Evolutionary conservation across 2,113 vertebrate species (phyloP), one percentile per base, ranked within the genome.

Genomic region (Paratilapia polleni): DNA sequence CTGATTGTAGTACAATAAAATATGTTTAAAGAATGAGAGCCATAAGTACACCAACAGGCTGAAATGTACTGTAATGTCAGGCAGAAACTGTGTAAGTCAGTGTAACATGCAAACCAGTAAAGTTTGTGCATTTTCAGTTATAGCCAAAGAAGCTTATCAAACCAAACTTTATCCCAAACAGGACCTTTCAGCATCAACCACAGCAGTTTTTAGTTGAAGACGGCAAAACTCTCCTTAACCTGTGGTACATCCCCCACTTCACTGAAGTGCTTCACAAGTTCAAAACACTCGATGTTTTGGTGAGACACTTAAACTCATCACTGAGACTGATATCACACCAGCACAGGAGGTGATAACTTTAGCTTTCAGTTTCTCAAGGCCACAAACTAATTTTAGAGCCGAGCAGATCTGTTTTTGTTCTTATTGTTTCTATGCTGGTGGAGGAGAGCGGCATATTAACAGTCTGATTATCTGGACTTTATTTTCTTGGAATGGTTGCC

Each of bases 191-290:
- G 56, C 73, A 74, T 74, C 52, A 4, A 31, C 92, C 94, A 10
- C 3, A 26, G 77, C 4, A 76, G 81, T 82, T 96, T 66, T 73
- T 96, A 36, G 96, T 96, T 56, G 84, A 90, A 20, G 95, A 97
- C 14, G 91, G 95, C 59, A 49, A 47, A 77, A 78, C 76, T 22
- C 93, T 96, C 83, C 87, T 96, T 80, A 96, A 94, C 78, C 83
- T 96, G 84, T 95, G 96, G 96, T 96, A 93, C 91, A 91, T 96
- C 70, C 95, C 95, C n/a, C 94, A 95, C 26, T 80, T 93, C 89
- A 83, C 92, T 0, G 87, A 97, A 85, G 92, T 94, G n/a, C 92
- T 97, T 47, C 75, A 87, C 75, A 89, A 93, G 93, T 96, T 97
- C 93, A 96, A 91, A 94, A 93, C 20, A 0, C 87, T 96, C 74